Evolutionary conservation across 2,113 vertebrate species (phyloP).

Genomic region (Suricata suricatta): DNA sequence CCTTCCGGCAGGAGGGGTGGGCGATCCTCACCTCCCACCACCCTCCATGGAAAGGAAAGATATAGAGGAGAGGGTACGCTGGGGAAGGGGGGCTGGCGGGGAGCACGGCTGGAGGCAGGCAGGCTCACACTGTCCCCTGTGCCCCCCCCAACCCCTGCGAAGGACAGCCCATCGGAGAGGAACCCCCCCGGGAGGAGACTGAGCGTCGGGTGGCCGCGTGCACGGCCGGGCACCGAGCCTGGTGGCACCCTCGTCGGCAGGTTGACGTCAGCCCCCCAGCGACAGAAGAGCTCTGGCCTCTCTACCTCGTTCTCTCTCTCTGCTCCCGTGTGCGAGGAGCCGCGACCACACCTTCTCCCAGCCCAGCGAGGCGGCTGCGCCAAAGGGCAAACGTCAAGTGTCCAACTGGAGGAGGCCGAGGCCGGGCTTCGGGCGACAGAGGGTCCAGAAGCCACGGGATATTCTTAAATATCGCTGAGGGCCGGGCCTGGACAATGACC

Average conservation of each 20-base stretch:
- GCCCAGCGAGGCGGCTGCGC: background rate
- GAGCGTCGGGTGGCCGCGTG: background rate
- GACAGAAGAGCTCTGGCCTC: background rate
- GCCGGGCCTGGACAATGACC: background rate
- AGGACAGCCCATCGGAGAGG: background rate
- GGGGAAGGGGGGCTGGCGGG: background rate
- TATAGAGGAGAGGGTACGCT: background rate
- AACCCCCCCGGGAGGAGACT: background rate
- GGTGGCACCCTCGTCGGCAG: background rate
- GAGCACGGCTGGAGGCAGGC: background rate
- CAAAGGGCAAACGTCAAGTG: background rate
- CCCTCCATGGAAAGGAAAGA: background rate
- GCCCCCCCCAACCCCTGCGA: background rate
- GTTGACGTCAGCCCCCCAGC: background rate
- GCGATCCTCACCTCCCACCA: too few species aligned
- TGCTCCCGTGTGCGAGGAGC: background rate
- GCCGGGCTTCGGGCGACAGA: background rate
- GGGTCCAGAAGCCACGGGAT: too few species aligned
- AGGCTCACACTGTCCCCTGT: background rate
- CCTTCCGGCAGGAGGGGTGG: too few species aligned
- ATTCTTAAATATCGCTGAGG: background rate
- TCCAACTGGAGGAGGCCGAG: too few species aligned
- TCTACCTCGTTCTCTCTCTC: background rate
- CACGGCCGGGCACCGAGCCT: background rate
- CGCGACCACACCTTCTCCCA: background rate